phyloP scores from a whole-genome alignment of 2,888 invertebrate species.

The Oasisia sp. region DNA sequence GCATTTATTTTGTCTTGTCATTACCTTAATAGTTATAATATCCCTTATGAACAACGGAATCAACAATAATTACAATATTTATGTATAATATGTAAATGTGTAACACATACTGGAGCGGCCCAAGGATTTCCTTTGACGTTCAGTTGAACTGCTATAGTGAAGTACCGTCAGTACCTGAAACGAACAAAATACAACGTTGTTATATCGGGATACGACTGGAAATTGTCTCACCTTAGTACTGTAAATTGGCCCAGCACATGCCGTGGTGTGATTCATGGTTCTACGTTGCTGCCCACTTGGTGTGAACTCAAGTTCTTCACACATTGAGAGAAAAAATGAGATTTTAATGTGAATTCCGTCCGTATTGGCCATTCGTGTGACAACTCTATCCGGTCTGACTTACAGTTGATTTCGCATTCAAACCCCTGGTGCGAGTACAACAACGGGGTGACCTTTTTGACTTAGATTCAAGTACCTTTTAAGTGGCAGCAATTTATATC shows the following conservation, averaged over 20 bases:
- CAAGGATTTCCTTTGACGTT: too few relatives aligned
- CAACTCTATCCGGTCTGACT: not conserved
- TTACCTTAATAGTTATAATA: too few relatives aligned
- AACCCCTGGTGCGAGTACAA: not conserved
- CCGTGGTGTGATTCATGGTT: not conserved
- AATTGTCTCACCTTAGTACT: not conserved
- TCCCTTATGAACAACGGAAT: too few relatives aligned
- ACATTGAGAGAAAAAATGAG: not conserved
- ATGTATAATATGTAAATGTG: too few relatives aligned
- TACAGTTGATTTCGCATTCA: not conserved
- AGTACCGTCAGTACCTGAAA: too few relatives aligned
- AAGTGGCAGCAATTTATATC: slow-evolving; percentile 12
- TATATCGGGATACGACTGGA: too few relatives aligned
- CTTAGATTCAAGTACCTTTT: slow-evolving; percentile 10
- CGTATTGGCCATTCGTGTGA: not conserved
- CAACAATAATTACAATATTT: too few relatives aligned
- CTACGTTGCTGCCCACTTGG: not conserved
- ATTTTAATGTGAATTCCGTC: slow-evolving; percentile 1
- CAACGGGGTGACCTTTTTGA: not conserved
- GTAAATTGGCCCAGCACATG: not conserved
- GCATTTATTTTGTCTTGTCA: too few relatives aligned
- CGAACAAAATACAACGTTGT: too few relatives aligned
- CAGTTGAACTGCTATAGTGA: too few relatives aligned
- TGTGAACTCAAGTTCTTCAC: not conserved
- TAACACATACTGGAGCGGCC: too few relatives aligned